These are phyloP conservation scores for Neelides sp. DNA, from an alignment of 1,140 invertebrate species.

Conservation along the genomic window DNA sequence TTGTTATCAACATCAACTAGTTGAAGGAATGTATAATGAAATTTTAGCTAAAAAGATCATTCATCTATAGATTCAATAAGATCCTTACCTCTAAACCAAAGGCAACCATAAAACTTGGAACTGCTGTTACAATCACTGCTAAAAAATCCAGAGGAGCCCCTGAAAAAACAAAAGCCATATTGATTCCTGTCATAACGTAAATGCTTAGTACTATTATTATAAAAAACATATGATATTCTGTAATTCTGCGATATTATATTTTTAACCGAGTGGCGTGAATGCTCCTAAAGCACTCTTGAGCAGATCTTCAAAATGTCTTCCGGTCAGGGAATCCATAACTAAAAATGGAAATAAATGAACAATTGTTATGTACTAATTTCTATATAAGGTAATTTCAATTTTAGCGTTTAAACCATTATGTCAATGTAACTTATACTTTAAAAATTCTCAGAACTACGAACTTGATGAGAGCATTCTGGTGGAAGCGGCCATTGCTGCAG, in stretches of 20 bases:
- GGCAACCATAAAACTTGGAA: conserved; percentile 54
- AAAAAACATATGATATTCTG: too few relatives aligned
- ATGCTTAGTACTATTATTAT: too few relatives aligned
- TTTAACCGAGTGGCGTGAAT: conserved; percentile 30
- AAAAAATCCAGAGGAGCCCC: conserved; percentile 56
- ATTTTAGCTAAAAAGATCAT: not conserved
- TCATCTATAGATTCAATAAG: not conserved
- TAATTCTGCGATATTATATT: too few relatives aligned
- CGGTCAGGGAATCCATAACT: conserved; percentile 28
- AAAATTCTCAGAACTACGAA: too few relatives aligned
- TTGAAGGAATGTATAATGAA: not conserved
- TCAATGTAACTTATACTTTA: too few relatives aligned
- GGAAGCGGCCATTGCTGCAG: conserved; percentile 24
- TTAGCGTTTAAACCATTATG: too few relatives aligned
- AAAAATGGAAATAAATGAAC: too few relatives aligned
- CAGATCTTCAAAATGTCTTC: conserved; percentile 24
- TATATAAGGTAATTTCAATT: too few relatives aligned
- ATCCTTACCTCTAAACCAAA: conserved; percentile 48
- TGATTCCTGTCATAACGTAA: too few relatives aligned
- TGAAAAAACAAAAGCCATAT: too few relatives aligned
- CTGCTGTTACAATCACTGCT: conserved; percentile 50
- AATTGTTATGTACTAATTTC: too few relatives aligned
- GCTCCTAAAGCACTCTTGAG: conserved; percentile 23
- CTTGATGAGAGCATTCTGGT: conserved; percentile 23
- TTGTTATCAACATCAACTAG: not conserved